Conservation (phyloP, 2,797 vertebrate genomes). For the Danio aesculapii region DNA sequence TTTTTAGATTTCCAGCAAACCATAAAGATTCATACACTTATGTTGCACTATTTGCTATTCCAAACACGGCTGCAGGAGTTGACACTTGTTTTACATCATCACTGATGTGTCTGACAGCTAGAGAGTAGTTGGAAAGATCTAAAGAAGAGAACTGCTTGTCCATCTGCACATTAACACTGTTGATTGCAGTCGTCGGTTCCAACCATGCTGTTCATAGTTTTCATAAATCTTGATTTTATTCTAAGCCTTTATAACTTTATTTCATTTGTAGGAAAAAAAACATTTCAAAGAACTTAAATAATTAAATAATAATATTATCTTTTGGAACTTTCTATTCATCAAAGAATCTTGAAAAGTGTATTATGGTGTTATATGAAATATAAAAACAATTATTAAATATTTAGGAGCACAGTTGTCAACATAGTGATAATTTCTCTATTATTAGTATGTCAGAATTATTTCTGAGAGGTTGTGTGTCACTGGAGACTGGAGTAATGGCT, state of each 20-base stretch:
- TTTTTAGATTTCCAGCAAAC: conserved; percentile 1
- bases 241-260: not conserved
- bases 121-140: not conserved
- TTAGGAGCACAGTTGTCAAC: not conserved
- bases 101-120: not conserved
- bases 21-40: not conserved
- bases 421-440: not conserved
- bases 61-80: conserved; percentile 3
- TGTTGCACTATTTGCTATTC: conserved; percentile 25
- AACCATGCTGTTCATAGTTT: conserved; percentile 53
- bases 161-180: conserved; percentile 55
- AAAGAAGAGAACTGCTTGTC: conserved; percentile 32
- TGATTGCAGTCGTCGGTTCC: conserved; percentile 58
- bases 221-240: no score
- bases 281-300: not conserved
- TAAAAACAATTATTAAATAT: no score
- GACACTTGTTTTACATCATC: conserved; percentile 1
- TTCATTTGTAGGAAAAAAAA: not conserved
- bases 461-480: no score
- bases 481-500: no score
- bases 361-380: not conserved
- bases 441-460: no score
- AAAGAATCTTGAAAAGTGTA: not conserved
- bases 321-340: not conserved
- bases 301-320: no score